Evolutionary conservation across 2,797 vertebrate genomes (phyloP).

Genomic region (Silurus lanzhouensis): DNA sequence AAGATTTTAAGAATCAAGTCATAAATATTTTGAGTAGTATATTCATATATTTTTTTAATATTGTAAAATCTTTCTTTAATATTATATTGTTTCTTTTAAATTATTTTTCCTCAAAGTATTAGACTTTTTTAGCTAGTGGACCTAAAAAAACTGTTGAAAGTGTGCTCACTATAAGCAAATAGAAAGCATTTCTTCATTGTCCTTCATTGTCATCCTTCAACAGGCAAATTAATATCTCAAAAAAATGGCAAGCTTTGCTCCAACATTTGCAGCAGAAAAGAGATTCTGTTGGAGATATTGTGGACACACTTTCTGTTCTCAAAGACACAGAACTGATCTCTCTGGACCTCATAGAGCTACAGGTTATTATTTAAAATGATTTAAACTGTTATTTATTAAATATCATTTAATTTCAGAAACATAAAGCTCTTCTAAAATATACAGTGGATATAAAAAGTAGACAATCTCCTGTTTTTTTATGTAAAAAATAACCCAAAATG

Average conservation of each 20-base stretch:
- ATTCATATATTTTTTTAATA: background rate
- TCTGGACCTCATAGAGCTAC: conserved; percentile 81
- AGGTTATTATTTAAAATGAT: conserved; percentile 67
- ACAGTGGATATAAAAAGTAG: background rate
- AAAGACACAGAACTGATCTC: conserved; percentile 76
- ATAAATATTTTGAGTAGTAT: background rate
- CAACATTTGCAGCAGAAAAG: conserved; percentile 75
- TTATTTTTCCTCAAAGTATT: too few relatives aligned
- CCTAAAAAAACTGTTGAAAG: background rate
- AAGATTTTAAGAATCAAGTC: background rate
- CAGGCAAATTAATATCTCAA: conserved; percentile 79
- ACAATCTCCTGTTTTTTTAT: background rate
- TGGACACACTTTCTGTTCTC: conserved; percentile 74
- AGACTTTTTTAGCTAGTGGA: background rate
- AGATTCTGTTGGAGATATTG: conserved; percentile 64
- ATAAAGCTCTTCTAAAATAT: background rate
- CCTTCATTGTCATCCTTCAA: conserved; percentile 9
- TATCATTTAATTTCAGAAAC: background rate
- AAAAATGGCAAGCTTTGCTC: conserved; percentile 79
- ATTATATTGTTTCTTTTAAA: background rate
- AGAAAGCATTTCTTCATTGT: background rate
- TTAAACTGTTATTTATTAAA: conserved; percentile 1
- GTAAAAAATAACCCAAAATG: background rate
- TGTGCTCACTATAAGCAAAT: background rate
- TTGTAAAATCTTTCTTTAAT: background rate